Percentiles rank a stretch among this genome's conserved stretches.
These are phyloP conservation scores for Orycteropus afer DNA, from an alignment of 2,113 vertebrate genomes.

Conservation along the genomic window DNA sequence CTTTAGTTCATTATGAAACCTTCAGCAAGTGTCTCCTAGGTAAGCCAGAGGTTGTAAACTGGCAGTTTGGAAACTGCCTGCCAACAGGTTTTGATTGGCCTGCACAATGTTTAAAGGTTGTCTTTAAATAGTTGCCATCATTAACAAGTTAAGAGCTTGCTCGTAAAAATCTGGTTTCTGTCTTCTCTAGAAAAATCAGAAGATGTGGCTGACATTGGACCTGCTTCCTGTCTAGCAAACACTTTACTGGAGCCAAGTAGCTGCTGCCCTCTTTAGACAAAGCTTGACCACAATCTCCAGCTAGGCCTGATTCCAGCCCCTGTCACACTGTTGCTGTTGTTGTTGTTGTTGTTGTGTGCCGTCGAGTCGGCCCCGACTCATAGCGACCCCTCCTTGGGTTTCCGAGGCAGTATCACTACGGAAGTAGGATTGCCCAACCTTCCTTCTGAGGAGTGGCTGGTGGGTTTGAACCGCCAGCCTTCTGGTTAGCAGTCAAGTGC, in stretches of 20 bases:
- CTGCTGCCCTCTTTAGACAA: not conserved
- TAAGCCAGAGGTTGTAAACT: constrained; percentile 10
- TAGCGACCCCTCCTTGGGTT: too few relatives aligned
- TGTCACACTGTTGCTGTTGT: too few relatives aligned
- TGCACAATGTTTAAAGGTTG: not conserved
- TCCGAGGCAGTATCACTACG: too few relatives aligned
- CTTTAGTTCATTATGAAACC: not conserved
- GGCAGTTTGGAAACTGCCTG: not conserved
- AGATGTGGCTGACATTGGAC: not conserved
- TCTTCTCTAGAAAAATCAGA: constrained; percentile 61
- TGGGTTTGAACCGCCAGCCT: too few relatives aligned
- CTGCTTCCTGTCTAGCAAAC: not conserved
- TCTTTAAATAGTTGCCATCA: constrained; percentile 23
- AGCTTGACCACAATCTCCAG: not conserved
- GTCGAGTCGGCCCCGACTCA: too few relatives aligned
- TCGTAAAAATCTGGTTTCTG: constrained; percentile 49
- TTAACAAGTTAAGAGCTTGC: constrained; percentile 51
- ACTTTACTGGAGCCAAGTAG: not conserved
- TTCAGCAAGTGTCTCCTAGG: not conserved
- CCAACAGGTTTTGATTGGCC: not conserved
- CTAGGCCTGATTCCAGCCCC: not conserved
- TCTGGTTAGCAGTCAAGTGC: too few relatives aligned
- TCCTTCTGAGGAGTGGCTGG: too few relatives aligned
- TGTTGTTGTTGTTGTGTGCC: too few relatives aligned
- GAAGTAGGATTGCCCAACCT: too few relatives aligned